phyloP scores from a whole-genome alignment of 2,888 invertebrate species.

The Amphipoea lucens region DNA sequence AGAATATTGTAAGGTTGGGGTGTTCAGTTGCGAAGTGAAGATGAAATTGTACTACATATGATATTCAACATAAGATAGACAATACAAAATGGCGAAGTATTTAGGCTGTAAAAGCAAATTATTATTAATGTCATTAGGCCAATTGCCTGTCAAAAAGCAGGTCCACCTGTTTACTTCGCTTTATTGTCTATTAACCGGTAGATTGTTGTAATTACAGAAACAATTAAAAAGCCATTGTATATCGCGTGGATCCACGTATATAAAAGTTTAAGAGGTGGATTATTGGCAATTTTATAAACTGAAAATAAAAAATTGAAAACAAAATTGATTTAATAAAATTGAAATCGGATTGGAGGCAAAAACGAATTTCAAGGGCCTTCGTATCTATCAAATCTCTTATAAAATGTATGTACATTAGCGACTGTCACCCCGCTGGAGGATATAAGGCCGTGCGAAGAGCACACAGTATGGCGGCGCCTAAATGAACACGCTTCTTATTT shows the following conservation, averaged over 20 bases:
- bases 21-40: slow-evolving; percentile 31
- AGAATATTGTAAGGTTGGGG: slow-evolving; percentile 65
- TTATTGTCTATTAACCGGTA: not conserved
- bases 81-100: not conserved
- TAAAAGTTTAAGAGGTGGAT: not conserved
- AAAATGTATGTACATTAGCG: not conserved
- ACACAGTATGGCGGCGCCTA: slow-evolving; percentile 61
- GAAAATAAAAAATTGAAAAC: not conserved
- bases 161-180: not conserved
- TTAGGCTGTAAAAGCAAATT: not conserved
- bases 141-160: not conserved
- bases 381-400: not conserved
- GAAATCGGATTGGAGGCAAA: not conserved
- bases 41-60: slow-evolving; percentile 9
- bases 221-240: too few species aligned
- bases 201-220: too few species aligned
- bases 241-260: too few species aligned
- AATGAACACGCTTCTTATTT: slow-evolving; percentile 79
- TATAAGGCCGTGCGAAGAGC: slow-evolving; percentile 40
- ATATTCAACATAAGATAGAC: not conserved
- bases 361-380: not conserved
- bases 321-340: not conserved
- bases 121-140: not conserved
- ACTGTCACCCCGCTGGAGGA: slow-evolving; percentile 49
- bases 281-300: not conserved